phyloP scores from a whole-genome alignment of 1,140 invertebrate species.

The Drosophila cardini region DNA sequence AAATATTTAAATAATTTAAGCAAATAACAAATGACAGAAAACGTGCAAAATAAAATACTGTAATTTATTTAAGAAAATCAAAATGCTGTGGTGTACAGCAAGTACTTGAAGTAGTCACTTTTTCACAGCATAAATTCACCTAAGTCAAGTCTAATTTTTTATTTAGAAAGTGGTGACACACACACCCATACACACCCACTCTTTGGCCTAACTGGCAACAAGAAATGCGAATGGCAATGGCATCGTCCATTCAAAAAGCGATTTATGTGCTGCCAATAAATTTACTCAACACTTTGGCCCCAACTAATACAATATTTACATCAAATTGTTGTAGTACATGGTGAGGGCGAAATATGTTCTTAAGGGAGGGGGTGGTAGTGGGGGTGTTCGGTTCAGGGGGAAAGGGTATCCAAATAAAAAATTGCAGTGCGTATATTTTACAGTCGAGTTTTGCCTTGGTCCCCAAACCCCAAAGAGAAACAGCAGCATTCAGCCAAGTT shows the following conservation, averaged over 20 bases:
- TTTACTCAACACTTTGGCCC: conserved; percentile 77
- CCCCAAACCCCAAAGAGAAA: not conserved
- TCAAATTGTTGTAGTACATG: conserved; percentile 65
- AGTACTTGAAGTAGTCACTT: no score
- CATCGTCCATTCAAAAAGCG: conserved; percentile 50
- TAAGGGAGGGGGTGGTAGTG: not conserved
- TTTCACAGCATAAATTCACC: conserved; percentile 45
- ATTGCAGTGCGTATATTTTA: conserved; percentile 65
- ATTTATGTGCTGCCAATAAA: conserved; percentile 81
- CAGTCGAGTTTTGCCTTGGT: conserved; percentile 26
- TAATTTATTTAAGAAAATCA: no score
- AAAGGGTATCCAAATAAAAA: conserved; percentile 50
- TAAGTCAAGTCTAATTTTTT: conserved; percentile 62
- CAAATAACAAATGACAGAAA: no score
- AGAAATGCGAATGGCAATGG: conserved; percentile 10
- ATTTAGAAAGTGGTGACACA: conserved; percentile 33
- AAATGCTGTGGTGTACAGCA: no score
- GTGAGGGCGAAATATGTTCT: not conserved
- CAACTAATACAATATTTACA: conserved; percentile 81
- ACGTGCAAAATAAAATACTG: no score
- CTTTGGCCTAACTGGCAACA: conserved; percentile 12
- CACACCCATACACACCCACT: not conserved
- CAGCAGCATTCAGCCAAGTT: conserved; percentile 5
- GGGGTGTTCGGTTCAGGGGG: no score
- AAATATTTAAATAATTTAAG: no score